Evolutionary conservation across 2,888 invertebrate genomes (phyloP), one percentile per base, ranked within the genome.

Genomic region (Branchellion lobata): DNA sequence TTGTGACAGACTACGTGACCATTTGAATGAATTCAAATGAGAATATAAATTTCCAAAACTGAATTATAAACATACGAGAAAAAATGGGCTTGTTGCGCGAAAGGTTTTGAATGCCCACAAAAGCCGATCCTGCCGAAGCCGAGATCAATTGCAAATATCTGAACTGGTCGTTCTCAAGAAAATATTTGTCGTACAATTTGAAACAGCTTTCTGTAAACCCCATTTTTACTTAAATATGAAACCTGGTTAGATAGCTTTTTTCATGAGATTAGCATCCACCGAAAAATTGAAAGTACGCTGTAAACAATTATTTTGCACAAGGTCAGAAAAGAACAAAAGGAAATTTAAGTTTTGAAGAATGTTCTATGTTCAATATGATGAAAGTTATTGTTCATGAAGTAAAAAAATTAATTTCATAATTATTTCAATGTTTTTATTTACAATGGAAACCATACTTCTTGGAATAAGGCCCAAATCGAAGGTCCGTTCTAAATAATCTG

Each of bases 41-140:
- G 21, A 65, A 65, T 11, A 65, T 65, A 27, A 21, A 65, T 65
- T 27, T 65, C 5, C 65, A 65, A 65, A 65, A 65, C 21, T 65
- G 8, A 65, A n/a, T 65, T n/a, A 65, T 5, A 65, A 27, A 31
- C 69, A 8, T 34, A 77, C 77, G 57, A 33, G 77, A 61, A 31
- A 29, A 34, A 33, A 77, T 1, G 18, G 77, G 77, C 24, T 57
- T 53, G 33, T 34, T 57, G 8, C 0, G 0, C 24, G 36, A 3
- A 5, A 77, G n/a, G n/a, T 77, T 57, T 1, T 2, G 1, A 61
- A 65, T 27, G 61, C 24, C 65, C 3, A 77, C 77, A 24, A 34
- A 1, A 77, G 61, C 14, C 2, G 34, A 0, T 1, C 65, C 77
- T 0, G 57, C 11, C 8, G 31, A 18, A 1, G 77, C 65, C 1